Conservation (phyloP, 1,140 invertebrate species). For the Teleopsis dalmanni region DNA sequence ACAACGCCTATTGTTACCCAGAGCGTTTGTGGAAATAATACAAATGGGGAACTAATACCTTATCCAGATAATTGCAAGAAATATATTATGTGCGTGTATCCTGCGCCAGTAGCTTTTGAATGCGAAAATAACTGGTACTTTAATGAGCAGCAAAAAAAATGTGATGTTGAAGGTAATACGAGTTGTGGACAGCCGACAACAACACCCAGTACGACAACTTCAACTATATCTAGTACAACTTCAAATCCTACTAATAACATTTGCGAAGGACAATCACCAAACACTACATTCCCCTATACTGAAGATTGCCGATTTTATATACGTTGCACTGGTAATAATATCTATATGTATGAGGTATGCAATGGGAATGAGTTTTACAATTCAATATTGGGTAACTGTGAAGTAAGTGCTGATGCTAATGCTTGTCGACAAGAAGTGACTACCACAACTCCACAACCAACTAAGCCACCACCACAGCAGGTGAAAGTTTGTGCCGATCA, state of each 20-base stretch:
- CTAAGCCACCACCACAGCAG: constrained; percentile 22
- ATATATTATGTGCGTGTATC: constrained; percentile 31
- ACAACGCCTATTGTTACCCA: constrained; percentile 1
- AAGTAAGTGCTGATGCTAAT: constrained; percentile 22
- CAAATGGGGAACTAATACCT: constrained; percentile 22
- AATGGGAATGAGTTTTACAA: constrained; percentile 30
- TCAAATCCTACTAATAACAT: constrained; percentile 21
- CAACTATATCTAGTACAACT: too few species aligned
- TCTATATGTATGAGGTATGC: constrained; percentile 33
- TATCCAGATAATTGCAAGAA: constrained; percentile 33
- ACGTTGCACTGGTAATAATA: constrained; percentile 27
- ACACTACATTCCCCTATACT: constrained; percentile 25
- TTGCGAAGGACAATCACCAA: constrained; percentile 22
- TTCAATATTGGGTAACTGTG: constrained; percentile 22
- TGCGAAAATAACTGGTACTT: constrained; percentile 24
- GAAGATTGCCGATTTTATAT: constrained; percentile 31
- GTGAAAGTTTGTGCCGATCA: constrained; percentile 25
- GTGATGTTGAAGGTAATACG: neutral
- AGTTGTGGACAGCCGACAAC: constrained; percentile 1
- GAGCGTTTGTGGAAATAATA: constrained; percentile 22
- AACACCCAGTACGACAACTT: constrained; percentile 13
- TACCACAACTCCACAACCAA: constrained; percentile 6
- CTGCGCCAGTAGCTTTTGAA: constrained; percentile 31
- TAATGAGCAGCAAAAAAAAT: constrained; percentile 9
- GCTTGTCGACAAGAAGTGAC: constrained; percentile 26